Percentiles rank a stretch among this genome's conserved stretches.
Conservation (phyloP, 2,888 invertebrate species). For the Cosmia trapezina region DNA sequence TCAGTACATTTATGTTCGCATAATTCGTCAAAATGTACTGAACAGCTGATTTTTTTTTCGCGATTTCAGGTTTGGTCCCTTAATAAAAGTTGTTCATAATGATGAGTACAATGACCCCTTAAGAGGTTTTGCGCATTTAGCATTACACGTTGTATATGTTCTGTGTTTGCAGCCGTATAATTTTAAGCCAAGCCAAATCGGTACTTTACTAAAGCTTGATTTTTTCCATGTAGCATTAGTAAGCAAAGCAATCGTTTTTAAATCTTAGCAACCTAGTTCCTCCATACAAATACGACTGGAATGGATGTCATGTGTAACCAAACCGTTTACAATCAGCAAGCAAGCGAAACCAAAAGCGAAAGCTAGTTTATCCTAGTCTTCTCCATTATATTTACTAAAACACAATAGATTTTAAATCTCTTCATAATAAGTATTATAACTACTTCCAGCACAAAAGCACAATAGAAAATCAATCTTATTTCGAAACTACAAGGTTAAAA, state of each 20-base stretch:
- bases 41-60: too few relatives aligned
- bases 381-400: conserved; percentile 38
- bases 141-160: too few relatives aligned
- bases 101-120: too few relatives aligned
- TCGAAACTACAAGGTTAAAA: background rate
- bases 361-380: conserved; percentile 28
- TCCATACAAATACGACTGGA: background rate
- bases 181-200: too few relatives aligned
- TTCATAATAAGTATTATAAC: background rate
- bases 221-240: background rate
- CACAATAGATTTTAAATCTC: conserved; percentile 42
- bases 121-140: too few relatives aligned
- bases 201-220: too few relatives aligned
- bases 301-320: conserved; percentile 20
- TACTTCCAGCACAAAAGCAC: conserved; percentile 1
- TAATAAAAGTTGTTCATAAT: too few relatives aligned
- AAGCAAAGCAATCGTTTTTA: background rate
- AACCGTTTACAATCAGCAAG: conserved; percentile 38
- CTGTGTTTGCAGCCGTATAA: too few relatives aligned
- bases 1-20: too few relatives aligned
- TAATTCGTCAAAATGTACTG: too few relatives aligned
- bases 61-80: too few relatives aligned
- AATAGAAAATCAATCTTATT: conserved; percentile 22
- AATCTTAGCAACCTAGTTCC: background rate
- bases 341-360: conserved; percentile 41